phyloP scores from a whole-genome alignment of 2,888 invertebrate genomes.

The Epinotia ramella region DNA sequence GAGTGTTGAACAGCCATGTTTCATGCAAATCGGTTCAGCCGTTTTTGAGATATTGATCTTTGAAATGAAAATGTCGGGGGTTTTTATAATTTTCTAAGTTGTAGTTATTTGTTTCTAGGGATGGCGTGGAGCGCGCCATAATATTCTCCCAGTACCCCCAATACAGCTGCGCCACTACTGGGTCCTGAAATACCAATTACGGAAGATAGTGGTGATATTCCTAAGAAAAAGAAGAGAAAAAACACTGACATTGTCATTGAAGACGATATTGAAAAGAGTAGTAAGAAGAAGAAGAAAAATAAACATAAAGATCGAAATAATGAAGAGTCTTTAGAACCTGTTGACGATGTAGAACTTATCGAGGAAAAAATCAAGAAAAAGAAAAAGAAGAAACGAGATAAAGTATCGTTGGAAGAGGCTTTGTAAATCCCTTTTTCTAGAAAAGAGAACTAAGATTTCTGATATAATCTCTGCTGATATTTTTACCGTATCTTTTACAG shows the following conservation, averaged over 20 bases:
- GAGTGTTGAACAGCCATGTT: no score
- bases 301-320: constrained; percentile 18
- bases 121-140: constrained; percentile 92
- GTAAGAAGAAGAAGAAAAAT: constrained; percentile 45
- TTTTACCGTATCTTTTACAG: not conserved
- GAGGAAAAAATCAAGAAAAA: constrained; percentile 49
- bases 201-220: constrained; percentile 18
- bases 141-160: constrained; percentile 99
- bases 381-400: constrained; percentile 50
- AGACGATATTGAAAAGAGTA: constrained; percentile 14
- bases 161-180: constrained; percentile 98
- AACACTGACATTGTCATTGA: constrained; percentile 5
- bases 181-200: constrained; percentile 82
- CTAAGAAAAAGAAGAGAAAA: constrained; percentile 45
- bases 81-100: no score
- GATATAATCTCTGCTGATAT: not conserved
- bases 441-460: not conserved
- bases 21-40: no score
- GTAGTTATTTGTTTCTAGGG: constrained; percentile 81
- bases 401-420: constrained; percentile 53
- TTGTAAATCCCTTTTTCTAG: constrained; percentile 28
- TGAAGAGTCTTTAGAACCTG: constrained; percentile 8
- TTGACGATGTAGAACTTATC: not conserved
- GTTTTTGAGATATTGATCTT: no score
- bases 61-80: no score